These are phyloP conservation scores for Hylaeus volcanicus DNA, from an alignment of 1,140 invertebrate species.

Conservation along the genomic window DNA sequence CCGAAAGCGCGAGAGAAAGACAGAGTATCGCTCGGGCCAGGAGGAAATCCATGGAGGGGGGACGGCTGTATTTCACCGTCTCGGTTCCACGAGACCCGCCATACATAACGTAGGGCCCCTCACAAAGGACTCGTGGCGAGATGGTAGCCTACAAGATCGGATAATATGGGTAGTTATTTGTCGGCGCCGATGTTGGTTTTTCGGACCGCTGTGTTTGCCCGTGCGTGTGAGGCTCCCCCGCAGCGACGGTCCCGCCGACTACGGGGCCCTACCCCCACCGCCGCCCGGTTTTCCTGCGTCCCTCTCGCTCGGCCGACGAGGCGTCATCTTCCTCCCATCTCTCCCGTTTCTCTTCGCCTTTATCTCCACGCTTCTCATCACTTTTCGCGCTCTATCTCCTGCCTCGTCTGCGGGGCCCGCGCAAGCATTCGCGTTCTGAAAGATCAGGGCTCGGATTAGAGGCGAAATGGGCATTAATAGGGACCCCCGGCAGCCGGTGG, in stretches of 20 bases:
- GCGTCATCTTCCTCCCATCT: constrained; percentile 17
- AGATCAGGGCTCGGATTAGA: constrained; percentile 39
- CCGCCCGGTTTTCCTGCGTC: constrained; percentile 18
- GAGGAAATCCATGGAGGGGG: not conserved
- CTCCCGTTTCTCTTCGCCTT: not conserved
- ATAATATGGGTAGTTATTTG: constrained; percentile 81
- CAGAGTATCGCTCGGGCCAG: not conserved
- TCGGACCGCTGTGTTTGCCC: constrained; percentile 71
- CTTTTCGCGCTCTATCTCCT: constrained; percentile 58
- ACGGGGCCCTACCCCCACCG: constrained; percentile 44
- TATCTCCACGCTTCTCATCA: constrained; percentile 18
- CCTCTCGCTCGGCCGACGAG: constrained; percentile 1
- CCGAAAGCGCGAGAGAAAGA: not conserved
- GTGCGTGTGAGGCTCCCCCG: constrained; percentile 75
- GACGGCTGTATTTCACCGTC: constrained; percentile 56
- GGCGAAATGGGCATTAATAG: constrained; percentile 47
- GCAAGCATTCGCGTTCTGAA: not conserved
- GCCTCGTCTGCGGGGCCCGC: constrained; percentile 5
- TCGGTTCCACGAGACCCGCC: constrained; percentile 52
- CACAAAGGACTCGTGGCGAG: constrained; percentile 78
- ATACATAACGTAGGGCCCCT: constrained; percentile 69
- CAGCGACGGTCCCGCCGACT: constrained; percentile 73
- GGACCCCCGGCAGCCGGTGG: constrained; percentile 14
- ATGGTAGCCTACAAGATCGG: constrained; percentile 79
- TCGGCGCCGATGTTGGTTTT: constrained; percentile 81